Evolutionary conservation across 2,888 invertebrate genomes (phyloP).

Genomic region (Dugesia japonica): DNA sequence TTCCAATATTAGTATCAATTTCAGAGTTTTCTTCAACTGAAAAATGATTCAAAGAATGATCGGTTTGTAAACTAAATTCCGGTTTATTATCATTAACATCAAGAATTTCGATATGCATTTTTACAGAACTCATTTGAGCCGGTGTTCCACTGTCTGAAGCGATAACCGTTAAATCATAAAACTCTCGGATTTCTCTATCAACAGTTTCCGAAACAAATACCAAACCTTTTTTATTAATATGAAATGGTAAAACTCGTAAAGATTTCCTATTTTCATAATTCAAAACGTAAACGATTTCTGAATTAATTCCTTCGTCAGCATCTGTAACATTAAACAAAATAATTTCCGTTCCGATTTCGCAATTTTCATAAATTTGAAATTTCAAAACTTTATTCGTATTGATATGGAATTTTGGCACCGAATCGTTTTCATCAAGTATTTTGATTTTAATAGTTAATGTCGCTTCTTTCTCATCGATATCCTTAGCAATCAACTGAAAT

Average conservation of each 20-base stretch:
- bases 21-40: background rate
- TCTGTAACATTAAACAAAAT: background rate
- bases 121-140: background rate
- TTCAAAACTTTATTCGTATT: background rate
- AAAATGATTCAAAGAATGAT: background rate
- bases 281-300: background rate
- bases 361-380: background rate
- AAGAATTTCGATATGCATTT: background rate
- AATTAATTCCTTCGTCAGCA: background rate
- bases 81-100: slow-evolving; percentile 12
- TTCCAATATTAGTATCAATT: background rate
- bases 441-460: background rate
- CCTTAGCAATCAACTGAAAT: background rate
- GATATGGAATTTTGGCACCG: background rate
- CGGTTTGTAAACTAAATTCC: background rate
- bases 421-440: background rate
- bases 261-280: background rate
- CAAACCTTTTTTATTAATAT: slow-evolving; percentile 6
- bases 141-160: background rate
- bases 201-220: background rate
- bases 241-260: background rate
- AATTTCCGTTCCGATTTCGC: background rate
- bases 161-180: background rate
- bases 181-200: background rate
- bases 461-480: background rate